Evolutionary conservation across 2,113 vertebrate species (phyloP), one percentile per base, ranked within the genome.

Genomic region (Amblyopsis rosae): DNA sequence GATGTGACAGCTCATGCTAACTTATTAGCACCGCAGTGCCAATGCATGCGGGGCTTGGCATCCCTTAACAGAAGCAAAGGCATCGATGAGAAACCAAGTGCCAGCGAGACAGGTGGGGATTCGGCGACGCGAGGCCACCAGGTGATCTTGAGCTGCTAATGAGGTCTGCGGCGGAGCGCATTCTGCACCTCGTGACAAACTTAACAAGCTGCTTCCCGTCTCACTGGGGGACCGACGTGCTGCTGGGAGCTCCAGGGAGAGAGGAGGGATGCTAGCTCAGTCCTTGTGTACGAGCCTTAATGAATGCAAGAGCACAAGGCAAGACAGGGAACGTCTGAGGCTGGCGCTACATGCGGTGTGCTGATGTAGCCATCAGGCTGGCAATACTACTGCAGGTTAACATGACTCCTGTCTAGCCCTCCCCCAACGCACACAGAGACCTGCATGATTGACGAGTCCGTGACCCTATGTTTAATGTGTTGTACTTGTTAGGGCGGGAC

Each of bases 21-120:
- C 58, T 83, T 61, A 70, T 84, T 77, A 76, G 54, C 61, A 69
- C 45, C 48, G 16, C 35, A 70, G 55, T 70, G 50, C 71, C 58
- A 62, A 17, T 26, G 58, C 16, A 49, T 16, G 13, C 7, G 58
- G 65, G 64, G 8, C 19, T 6, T 9, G 47, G 19, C 32, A 64
- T 63, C 49, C 2, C 65, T 56, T 26, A 69, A 60, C 66, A 46
- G 17, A 6, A 16, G 16, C 7, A 66, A 66, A 67, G 26, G 35
- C 19, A 57, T 62, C 4, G 3, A 4, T 13, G 50, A 55, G 57
- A 74, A 74, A 72, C 47, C 57, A 17, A 75, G 63, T 17, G n/a
- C 15, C 13, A 1, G 63, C 72, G 62, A 32, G 45, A 47, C 10
- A 35, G 4, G 16, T 7, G 26, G 56, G n/a, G 19, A 2, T 11